Evolutionary conservation across 2,888 invertebrate genomes (phyloP), one percentile per base, ranked within the genome.

Genomic region (Pemphredon lugubris): DNA sequence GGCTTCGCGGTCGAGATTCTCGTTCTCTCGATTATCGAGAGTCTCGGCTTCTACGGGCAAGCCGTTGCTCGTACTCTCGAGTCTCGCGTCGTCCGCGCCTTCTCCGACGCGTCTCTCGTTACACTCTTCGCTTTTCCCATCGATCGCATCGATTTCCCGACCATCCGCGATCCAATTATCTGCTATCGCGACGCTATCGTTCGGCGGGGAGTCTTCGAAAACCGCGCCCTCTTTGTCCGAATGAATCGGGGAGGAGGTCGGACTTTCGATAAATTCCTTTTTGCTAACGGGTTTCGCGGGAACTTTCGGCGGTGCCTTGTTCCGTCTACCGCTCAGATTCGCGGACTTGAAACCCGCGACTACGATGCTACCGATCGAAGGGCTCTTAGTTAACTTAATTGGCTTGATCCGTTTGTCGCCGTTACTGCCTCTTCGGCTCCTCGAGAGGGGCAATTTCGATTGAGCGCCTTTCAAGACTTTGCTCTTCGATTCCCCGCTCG

Each of bases 331-430:
- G 2, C 13, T 59, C 20, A 57, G 11, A n/a, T 16, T 55, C 14
- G 47, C 2, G 7, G 53, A 18, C 11, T 55, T 34, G 9, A 23
- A 11, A 13, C 48, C 45, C 0, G 30, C 34, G 0, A 64, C 48
- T 0, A 14, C 57, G 13, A 59, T 68, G 55, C 79, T 83, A 7
- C 75, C 76, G 42, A 83, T 79, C 1, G 81, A 75, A 0, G 82
- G 76, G 23, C 69, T 77, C 53, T 83, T 84, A 11, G 74, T 76
- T 1, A 84, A 34, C 23, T 68, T 83, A 6, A 83, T 74, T 0
- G 83, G 83, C 2, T 73, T 82, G 58, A 81, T 80, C 51, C 73
- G 75, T 34, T 69, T 78, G 14, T 75, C 77, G 34, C 0, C 5
- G 40, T 30, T n/a, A 16, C 2, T n/a, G 44, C 30, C 7, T 26